Conservation (phyloP, 2,113 vertebrate species). For the Emydura subglobosa region DNA sequence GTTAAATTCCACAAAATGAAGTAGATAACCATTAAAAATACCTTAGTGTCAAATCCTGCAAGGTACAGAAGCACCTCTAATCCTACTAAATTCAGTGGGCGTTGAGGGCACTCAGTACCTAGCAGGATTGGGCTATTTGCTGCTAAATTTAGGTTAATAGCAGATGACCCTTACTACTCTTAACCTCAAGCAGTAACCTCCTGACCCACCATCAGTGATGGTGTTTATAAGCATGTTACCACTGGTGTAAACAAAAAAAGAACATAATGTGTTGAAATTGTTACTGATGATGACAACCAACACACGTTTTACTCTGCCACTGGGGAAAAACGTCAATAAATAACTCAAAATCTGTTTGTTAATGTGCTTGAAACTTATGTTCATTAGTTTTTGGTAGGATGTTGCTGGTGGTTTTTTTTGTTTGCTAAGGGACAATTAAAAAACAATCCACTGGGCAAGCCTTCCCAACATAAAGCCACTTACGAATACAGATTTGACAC, state of each 20-base stretch:
- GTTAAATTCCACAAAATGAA: accelerated
- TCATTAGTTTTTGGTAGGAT: background rate
- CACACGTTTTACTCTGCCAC: constrained; percentile 76
- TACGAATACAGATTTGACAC: background rate
- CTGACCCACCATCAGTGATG: constrained; percentile 76
- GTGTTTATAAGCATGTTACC: constrained; percentile 81
- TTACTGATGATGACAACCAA: constrained; percentile 83
- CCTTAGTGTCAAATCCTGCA: accelerated
- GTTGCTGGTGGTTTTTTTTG: background rate
- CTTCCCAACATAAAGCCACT: background rate
- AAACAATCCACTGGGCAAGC: background rate
- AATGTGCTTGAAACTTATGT: constrained; percentile 37
- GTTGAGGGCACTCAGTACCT: background rate
- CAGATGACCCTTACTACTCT: constrained; percentile 77
- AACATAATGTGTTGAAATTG: constrained; percentile 81
- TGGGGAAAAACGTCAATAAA: constrained; percentile 82
- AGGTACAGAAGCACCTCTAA: background rate
- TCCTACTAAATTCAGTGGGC: background rate
- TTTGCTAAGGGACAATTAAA: background rate
- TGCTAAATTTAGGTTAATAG: constrained; percentile 82
- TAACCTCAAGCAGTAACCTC: constrained; percentile 80
- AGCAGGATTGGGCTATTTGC: constrained; percentile 8
- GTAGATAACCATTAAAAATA: background rate
- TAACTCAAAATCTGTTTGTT: constrained; percentile 69
- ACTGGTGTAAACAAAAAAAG: constrained; percentile 83